phyloP scores from a whole-genome alignment of 2,888 invertebrate species.

The Heliconius sara region DNA sequence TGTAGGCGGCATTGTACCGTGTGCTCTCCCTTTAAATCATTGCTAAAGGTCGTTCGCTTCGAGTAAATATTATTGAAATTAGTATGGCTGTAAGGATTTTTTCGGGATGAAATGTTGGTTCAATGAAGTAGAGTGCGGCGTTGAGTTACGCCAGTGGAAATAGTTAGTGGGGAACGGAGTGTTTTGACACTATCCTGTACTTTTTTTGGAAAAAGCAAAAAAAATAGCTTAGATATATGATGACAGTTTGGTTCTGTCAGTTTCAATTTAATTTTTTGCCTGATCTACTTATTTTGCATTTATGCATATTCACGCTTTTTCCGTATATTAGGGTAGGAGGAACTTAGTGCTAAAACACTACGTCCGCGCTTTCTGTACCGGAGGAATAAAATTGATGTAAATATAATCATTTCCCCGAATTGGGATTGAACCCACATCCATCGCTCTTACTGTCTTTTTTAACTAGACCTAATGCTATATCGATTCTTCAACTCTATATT shows the following conservation, averaged over 20 bases:
- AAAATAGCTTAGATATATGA: too few relatives aligned
- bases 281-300: too few relatives aligned
- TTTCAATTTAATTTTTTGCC: too few relatives aligned
- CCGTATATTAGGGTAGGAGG: too few relatives aligned
- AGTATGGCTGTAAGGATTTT: not conserved
- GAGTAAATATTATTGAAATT: slow-evolving; percentile 37
- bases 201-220: not conserved
- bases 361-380: not conserved
- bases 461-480: too few relatives aligned
- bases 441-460: not conserved
- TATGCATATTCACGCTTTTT: too few relatives aligned
- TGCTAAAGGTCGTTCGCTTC: slow-evolving; percentile 44
- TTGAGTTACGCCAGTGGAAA: not conserved
- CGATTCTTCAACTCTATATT: too few relatives aligned
- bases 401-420: too few relatives aligned
- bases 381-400: not conserved
- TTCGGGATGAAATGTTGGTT: not conserved
- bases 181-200: not conserved
- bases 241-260: too few relatives aligned
- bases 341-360: not conserved
- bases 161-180: not conserved
- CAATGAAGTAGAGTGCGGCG: not conserved
- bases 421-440: not conserved
- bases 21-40: slow-evolving; percentile 48
- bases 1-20: slow-evolving; percentile 75